These are phyloP conservation scores for Labeo rohita DNA, from an alignment of 2,113 vertebrate genomes.

Conservation along the genomic window DNA sequence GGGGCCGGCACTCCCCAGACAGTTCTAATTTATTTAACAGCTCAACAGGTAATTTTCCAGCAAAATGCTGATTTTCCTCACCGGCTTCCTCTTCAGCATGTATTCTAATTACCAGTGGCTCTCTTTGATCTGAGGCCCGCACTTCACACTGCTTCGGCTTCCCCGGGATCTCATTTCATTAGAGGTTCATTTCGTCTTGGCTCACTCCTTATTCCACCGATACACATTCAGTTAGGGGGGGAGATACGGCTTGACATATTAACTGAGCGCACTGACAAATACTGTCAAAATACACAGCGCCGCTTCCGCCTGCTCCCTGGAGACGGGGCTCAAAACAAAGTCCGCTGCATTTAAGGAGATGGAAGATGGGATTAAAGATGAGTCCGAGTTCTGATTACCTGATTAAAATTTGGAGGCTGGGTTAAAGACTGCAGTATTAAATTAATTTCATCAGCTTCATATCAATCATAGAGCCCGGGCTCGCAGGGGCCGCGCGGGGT, in stretches of 20 bases:
- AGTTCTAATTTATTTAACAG: slow-evolving; percentile 70
- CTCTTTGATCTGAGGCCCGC: slow-evolving; percentile 71
- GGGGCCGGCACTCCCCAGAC: slow-evolving; percentile 59
- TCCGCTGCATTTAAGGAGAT: slow-evolving; percentile 41
- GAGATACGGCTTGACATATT: slow-evolving; percentile 63
- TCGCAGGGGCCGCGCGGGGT: slow-evolving; percentile 9
- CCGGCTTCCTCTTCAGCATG: slow-evolving; percentile 66
- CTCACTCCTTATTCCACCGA: slow-evolving; percentile 62
- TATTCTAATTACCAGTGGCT: slow-evolving; percentile 73
- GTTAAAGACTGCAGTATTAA: slow-evolving; percentile 53
- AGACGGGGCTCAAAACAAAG: slow-evolving; percentile 46
- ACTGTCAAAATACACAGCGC: slow-evolving; percentile 45
- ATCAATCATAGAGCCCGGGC: slow-evolving; percentile 52
- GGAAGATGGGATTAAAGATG: slow-evolving; percentile 57
- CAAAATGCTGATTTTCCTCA: slow-evolving; percentile 70
- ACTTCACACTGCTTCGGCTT: slow-evolving; percentile 64
- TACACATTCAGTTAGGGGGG: slow-evolving; percentile 61
- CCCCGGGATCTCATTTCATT: slow-evolving; percentile 70
- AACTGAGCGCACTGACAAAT: slow-evolving; percentile 60
- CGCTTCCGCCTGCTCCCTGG: slow-evolving; percentile 32
- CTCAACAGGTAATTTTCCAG: slow-evolving; percentile 77
- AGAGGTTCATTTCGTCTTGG: slow-evolving; percentile 69
- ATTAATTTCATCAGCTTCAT: slow-evolving; percentile 55
- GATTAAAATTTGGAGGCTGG: slow-evolving; percentile 65
- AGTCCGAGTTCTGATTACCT: slow-evolving; percentile 58